These are phyloP conservation scores for Anser brachyrhynchus DNA, from an alignment of 2,113 vertebrate species.

Conservation along the genomic window DNA sequence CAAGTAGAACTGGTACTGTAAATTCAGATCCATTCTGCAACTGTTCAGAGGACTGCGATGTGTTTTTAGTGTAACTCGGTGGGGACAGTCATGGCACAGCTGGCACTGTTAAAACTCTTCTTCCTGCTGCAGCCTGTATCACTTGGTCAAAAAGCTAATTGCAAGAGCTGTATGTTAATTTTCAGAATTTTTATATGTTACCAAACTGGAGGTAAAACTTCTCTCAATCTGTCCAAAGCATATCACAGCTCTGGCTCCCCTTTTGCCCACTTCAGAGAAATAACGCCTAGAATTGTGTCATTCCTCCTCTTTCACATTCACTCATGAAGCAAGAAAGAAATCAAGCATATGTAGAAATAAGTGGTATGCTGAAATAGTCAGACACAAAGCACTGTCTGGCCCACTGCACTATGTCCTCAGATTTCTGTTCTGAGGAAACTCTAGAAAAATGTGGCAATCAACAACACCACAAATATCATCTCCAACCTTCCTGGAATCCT, in stretches of 20 bases:
- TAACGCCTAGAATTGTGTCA: neutral
- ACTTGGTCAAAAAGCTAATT: neutral
- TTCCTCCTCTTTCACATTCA: neutral
- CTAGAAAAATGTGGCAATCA: neutral
- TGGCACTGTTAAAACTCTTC: neutral
- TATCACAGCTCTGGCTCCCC: neutral
- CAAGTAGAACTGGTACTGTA: neutral
- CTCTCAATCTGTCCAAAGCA: neutral
- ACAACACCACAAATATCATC: neutral
- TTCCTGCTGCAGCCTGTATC: neutral
- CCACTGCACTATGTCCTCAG: conserved; percentile 6
- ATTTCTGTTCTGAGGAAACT: neutral
- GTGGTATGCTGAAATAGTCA: neutral
- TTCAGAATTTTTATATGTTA: neutral
- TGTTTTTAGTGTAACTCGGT: neutral
- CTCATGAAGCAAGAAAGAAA: neutral
- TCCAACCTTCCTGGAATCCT: neutral
- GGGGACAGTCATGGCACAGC: neutral
- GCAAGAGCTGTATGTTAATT: neutral
- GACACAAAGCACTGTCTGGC: neutral
- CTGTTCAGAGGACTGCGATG: neutral
- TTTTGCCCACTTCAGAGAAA: neutral
- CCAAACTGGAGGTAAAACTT: neutral
- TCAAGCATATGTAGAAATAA: neutral
- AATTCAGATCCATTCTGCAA: neutral